Evolutionary conservation across 2,797 vertebrate species (phyloP), one percentile per base, ranked within the genome.

Genomic region (Tangara arthus): DNA sequence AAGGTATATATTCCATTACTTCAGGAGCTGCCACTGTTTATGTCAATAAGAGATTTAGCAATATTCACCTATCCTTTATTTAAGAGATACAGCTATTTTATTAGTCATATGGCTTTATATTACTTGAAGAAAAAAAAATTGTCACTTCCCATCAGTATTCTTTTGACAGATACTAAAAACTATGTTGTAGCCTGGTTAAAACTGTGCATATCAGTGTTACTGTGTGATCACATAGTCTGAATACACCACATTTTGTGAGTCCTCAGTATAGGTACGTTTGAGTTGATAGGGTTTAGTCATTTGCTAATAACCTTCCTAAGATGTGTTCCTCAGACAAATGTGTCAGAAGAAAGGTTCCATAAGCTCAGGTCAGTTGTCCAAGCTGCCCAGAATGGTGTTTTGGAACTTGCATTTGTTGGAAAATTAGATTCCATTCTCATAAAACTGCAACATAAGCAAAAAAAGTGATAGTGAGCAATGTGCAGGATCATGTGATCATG

Each of bases 1-100:
- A 98, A 99, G 99, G 99, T 99, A 97, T 50, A 52, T 9, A 42
- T 41, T 84, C 24, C 18, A 80, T 15, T 87, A 65, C 35, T 59
- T 80, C 21, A 79, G 55, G 59, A 55, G n/a, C 63, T 53, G 13
- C 28, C 20, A 17, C 26, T 46, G 13, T 52, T 95, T 9, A 2
- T 61, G 12, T 41, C 56, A 59, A 1, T 41, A 47, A 32, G 12
- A 87, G 9, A 68, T 90, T 34, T 50, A 71, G n/a, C 42, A 87
- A 21, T 55, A 82, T 61, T 75, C 3, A 23, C 41, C 7, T 80
- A 11, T 56, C 72, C 19, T 47, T 76, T 80, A 23, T 90, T 64
- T 61, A 68, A 90, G 72, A 70, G 11, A 35, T 61, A 13, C 1
- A 34, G 27, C 11, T 71, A 3, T 44, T 77, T 57, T 71, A 65